Percentiles rank a stretch among this genome's conserved stretches.
Evolutionary conservation across 2,113 vertebrate species (phyloP).

Genomic region (Thalassoma bifasciatum): DNA sequence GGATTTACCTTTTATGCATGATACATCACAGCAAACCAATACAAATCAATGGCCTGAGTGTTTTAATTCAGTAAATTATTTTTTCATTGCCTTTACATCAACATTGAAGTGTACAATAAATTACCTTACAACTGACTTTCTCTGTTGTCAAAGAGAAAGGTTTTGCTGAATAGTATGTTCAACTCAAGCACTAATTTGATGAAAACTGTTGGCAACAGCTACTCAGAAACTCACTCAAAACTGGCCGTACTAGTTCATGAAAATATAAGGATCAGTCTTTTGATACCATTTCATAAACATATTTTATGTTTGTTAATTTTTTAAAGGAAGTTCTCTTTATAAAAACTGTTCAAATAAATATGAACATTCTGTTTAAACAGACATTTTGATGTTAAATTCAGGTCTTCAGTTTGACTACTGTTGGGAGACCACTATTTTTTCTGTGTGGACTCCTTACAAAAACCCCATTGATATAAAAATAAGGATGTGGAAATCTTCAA

Average conservation of each 20-base stretch:
- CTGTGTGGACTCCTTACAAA: not conserved
- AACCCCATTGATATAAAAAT: not conserved
- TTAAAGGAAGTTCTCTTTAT: not conserved
- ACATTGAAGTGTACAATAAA: not conserved
- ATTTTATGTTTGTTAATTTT: not conserved
- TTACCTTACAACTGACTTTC: not conserved
- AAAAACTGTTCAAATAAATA: not conserved
- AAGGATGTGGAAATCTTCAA: not conserved
- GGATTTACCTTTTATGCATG: constrained; percentile 77
- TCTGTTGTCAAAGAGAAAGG: not conserved
- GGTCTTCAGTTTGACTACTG: not conserved
- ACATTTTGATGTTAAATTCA: not conserved
- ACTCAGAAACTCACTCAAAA: not conserved
- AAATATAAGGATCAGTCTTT: not conserved
- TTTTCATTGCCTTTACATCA: constrained; percentile 11
- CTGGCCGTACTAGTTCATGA: not conserved
- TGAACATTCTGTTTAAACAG: not conserved
- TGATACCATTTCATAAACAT: not conserved
- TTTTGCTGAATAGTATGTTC: not conserved
- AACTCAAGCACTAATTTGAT: not conserved
- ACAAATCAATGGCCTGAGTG: constrained; percentile 72
- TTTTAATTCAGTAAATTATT: constrained; percentile 8
- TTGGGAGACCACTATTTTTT: not conserved
- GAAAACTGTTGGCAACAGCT: not conserved
- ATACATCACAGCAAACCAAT: constrained; percentile 72